A percentile compares a stretch with the other conserved stretches of the same genome.
Evolutionary conservation across 2,113 vertebrate genomes (phyloP).

Genomic region (Orientallactaga bullata): DNA sequence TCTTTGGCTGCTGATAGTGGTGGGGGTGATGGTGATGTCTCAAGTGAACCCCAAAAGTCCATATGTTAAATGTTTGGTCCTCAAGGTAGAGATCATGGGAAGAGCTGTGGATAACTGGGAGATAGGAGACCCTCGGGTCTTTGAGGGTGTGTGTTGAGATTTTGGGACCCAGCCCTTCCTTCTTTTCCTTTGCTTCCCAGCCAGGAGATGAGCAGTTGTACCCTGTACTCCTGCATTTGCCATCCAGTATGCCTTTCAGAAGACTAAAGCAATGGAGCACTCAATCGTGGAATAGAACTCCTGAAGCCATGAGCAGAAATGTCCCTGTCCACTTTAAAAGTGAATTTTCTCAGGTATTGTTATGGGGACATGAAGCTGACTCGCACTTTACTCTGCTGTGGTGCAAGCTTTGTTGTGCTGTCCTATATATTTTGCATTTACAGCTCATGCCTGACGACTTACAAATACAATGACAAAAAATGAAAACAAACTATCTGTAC

Average conservation of each 20-base stretch:
- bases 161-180: not conserved
- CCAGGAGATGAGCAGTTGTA: not conserved
- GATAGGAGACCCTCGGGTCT: not conserved
- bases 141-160: not conserved
- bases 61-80: not conserved
- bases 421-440: not conserved
- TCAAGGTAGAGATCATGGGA: not conserved
- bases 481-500: not conserved
- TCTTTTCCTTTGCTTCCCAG: not conserved
- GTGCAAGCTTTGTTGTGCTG: not conserved
- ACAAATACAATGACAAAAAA: slow-evolving; percentile 22
- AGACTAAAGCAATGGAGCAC: not conserved
- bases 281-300: not conserved
- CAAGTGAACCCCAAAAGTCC: not conserved
- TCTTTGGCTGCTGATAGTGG: not conserved
- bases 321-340: not conserved
- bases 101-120: not conserved
- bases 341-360: not conserved
- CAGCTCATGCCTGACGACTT: slow-evolving; percentile 16
- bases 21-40: no score
- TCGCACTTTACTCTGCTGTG: not conserved
- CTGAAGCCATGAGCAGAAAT: not conserved
- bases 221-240: not conserved
- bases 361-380: not conserved
- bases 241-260: not conserved